Conservation (phyloP, 92 coral and sea anemone species). For the Siderastrea radians region DNA sequence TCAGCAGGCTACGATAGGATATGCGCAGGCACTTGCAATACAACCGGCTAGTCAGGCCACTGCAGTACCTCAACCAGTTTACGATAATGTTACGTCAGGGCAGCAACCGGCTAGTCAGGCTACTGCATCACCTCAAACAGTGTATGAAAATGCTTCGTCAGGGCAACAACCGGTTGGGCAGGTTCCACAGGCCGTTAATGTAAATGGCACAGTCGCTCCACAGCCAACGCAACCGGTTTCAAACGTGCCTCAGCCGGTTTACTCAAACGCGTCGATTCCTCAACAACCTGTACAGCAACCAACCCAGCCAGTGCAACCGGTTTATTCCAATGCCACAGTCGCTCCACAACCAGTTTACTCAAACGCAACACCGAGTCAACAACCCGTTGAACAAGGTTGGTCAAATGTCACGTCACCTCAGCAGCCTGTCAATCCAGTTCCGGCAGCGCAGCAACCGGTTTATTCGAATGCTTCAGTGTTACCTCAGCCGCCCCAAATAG, state of each 20-base stretch:
- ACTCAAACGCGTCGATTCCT: conserved; percentile 18
- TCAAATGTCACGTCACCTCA: neutral
- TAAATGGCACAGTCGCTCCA: neutral
- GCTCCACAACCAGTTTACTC: conserved; percentile 4
- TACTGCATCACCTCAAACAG: neutral
- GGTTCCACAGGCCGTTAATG: neutral
- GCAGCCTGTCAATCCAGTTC: conserved; percentile 25
- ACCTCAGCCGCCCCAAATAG: conserved; percentile 27
- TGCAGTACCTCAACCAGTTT: conserved; percentile 9
- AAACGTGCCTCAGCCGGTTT: conserved; percentile 13
- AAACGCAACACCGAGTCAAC: conserved; percentile 4
- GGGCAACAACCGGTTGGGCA: conserved; percentile 6
- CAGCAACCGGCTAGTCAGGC: neutral
- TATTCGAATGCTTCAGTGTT: conserved; percentile 15
- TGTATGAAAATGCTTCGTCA: neutral
- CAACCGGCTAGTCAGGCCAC: neutral
- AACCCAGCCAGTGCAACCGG: conserved; percentile 7
- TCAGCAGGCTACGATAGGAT: conserved; percentile 17
- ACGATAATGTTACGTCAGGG: neutral
- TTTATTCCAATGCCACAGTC: conserved; percentile 15
- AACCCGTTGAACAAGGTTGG: conserved; percentile 1
- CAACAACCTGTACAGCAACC: conserved; percentile 16
- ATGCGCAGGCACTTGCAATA: neutral
- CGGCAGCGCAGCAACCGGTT: conserved; percentile 15
- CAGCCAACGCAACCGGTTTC: conserved; percentile 14